phyloP scores from a whole-genome alignment of 2,888 invertebrate genomes.

The Thalpophila matura region DNA sequence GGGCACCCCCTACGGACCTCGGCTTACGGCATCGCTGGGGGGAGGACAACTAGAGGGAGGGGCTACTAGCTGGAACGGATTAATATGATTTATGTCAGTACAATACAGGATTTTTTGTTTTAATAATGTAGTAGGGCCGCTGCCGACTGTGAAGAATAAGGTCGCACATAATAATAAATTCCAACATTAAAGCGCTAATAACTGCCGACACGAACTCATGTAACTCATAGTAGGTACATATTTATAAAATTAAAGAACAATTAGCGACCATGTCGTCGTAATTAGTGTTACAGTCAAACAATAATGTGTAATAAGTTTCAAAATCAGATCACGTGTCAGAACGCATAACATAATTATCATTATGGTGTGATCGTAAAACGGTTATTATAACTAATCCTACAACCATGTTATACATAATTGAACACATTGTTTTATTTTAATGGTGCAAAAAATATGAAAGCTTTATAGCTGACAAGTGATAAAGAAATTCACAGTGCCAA shows the following conservation, averaged over 20 bases:
- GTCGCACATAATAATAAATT: background rate
- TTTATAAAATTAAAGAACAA: constrained; percentile 32
- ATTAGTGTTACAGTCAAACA: constrained; percentile 46
- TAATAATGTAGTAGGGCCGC: background rate
- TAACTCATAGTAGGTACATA: background rate
- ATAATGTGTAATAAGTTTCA: constrained; percentile 54
- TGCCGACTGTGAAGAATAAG: background rate
- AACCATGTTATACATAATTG: constrained; percentile 1
- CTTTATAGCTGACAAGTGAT: background rate
- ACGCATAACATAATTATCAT: background rate
- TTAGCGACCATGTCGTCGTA: constrained; percentile 13
- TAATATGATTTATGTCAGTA: too few species aligned
- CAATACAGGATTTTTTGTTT: constrained; percentile 16
- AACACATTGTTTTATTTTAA: constrained; percentile 33
- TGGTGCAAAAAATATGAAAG: constrained; percentile 25
- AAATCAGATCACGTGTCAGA: constrained; percentile 23
- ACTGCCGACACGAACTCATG: background rate
- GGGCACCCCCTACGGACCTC: too few species aligned
- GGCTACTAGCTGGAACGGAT: too few species aligned
- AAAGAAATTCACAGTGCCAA: too few species aligned
- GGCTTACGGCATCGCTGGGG: too few species aligned
- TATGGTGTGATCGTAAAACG: constrained; percentile 15
- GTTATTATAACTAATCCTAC: constrained; percentile 17
- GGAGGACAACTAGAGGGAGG: too few species aligned
- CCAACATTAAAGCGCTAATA: background rate